Evolutionary conservation across 2,888 invertebrate species (phyloP).

Genomic region (Bruchidius siliquastri): DNA sequence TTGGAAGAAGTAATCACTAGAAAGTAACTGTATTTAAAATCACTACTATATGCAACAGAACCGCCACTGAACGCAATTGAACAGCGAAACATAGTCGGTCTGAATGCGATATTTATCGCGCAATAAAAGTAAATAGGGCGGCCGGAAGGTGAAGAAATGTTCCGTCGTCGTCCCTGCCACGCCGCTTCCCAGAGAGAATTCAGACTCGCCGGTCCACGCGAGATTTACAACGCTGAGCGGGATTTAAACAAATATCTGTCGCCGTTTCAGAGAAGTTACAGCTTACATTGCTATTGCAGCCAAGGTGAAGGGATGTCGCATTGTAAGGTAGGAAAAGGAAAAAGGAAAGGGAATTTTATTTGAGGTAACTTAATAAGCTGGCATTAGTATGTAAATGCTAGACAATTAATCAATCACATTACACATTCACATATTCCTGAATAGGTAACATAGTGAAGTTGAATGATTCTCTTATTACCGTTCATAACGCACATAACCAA

Average conservation of each 20-base stretch:
- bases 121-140: conserved; percentile 5
- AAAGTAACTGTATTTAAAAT: no score
- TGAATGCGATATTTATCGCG: conserved; percentile 3
- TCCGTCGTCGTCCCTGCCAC: not conserved
- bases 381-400: no score
- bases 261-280: conserved; percentile 32
- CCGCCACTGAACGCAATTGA: not conserved
- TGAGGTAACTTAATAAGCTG: not conserved
- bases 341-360: not conserved
- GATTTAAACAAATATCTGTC: conserved; percentile 39
- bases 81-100: not conserved
- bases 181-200: not conserved
- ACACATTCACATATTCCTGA: no score
- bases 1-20: no score
- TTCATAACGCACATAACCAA: no score
- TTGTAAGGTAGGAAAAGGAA: not conserved
- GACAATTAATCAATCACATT: no score
- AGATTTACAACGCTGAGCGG: conserved; percentile 26
- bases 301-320: conserved; percentile 17
- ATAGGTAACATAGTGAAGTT: no score
- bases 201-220: conserved; percentile 15
- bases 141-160: not conserved
- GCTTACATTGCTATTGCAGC: conserved; percentile 15
- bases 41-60: no score
- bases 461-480: no score